Conservation (phyloP, 2,797 vertebrate species). For the Leptodactylus fallax region DNA sequence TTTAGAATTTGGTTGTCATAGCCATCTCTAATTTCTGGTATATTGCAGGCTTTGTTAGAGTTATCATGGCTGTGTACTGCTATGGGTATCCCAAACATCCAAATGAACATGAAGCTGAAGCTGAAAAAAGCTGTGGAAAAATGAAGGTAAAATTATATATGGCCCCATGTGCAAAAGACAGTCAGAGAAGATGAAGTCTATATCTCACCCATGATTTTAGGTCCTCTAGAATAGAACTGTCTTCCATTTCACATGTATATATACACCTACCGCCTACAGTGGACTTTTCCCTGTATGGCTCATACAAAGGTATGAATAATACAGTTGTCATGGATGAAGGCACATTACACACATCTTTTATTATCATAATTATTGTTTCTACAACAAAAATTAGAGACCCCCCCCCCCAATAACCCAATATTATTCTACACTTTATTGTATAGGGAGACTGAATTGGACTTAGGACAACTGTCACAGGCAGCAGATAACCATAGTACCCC, state of each 20-base stretch:
- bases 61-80: not conserved
- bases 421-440: not conserved
- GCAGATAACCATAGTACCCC: not conserved
- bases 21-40: not conserved
- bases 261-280: conserved; percentile 39
- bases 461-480: not conserved
- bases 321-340: not conserved
- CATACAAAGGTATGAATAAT: not conserved
- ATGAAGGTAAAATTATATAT: not conserved
- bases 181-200: not conserved
- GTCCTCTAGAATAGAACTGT: not conserved
- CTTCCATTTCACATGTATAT: conserved; percentile 38
- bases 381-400: not conserved
- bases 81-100: not conserved
- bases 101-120: not conserved
- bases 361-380: not conserved
- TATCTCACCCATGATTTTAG: conserved; percentile 20
- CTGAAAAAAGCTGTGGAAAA: conserved; percentile 11
- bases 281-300: not conserved
- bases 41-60: not conserved
- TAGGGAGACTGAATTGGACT: too few relatives aligned
- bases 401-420: not conserved
- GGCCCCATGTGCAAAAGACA: not conserved
- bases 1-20: not conserved
- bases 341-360: not conserved